Base-by-base conservation (phyloP, 2,797 vertebrate species). In the Leptodactylus fallax region DNA sequence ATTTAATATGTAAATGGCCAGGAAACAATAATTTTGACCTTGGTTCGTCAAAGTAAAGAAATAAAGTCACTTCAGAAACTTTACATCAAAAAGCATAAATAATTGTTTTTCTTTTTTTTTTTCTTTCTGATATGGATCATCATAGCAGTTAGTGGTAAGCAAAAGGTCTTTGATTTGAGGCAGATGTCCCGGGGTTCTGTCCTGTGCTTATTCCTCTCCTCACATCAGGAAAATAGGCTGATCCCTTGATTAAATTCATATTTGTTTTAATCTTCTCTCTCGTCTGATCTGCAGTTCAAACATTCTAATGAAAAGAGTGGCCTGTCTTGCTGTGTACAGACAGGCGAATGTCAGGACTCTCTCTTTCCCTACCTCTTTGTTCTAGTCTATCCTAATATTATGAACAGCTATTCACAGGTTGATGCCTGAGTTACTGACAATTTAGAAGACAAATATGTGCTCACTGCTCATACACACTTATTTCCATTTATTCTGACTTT, bases 1-100 rank as follows among this genome's bases (percentile, higher is more conserved):
- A 93, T 91, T 91, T 91, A 93, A 79, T 16, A 67, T 53, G 21
- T n/a, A 78, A 78, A 78, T 78, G 13, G 5, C 53, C 65, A 61
- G 61, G 13, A 95, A 96, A 94, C 45, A 82, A 95, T 95, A 94
- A 94, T 95, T 96, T 95, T 97, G 97, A 98, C 97, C 97, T 97
- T 97, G 80, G 67, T 60, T 84, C 25, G 19, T 27, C 19, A 60
- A 83, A 76, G 53, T 87, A 53, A 86, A 86, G 94, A 95, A 93
- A 93, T 95, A 95, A 95, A 94, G 93, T 94, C 92, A 94, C 94
- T 93, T 95, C 94, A 94, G 93, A 95, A 93, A 91, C 94, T 94
- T 94, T 94, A 98, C 96, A 97, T 99, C 97, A 99, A 98, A 99
- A 97, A 97, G 97, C 98, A 99, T 99, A 97, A 98, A 98, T 99